These are phyloP conservation scores for Chelmon rostratus DNA, from an alignment of 2,797 vertebrate genomes.

Conservation along the genomic window DNA sequence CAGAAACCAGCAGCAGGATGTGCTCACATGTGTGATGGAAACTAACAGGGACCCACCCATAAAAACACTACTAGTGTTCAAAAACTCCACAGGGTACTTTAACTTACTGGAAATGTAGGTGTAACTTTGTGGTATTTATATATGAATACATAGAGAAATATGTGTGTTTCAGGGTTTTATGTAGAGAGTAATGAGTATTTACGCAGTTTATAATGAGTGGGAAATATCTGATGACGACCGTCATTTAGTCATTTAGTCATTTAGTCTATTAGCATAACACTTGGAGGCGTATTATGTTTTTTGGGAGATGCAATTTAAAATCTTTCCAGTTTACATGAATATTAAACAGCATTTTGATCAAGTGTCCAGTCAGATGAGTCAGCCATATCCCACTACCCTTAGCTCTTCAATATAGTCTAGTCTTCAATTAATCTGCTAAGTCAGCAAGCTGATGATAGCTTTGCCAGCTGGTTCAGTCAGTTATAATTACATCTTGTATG, in stretches of 20 bases:
- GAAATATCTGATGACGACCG: neutral
- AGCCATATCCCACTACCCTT: neutral
- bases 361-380: no score
- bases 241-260: neutral
- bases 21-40: neutral
- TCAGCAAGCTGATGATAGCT: neutral
- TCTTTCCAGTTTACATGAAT: neutral
- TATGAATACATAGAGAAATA: neutral
- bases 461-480: neutral
- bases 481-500: neutral
- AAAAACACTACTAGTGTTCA: neutral
- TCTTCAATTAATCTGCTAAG: neutral
- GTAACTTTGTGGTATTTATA: no score
- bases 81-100: neutral
- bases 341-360: neutral
- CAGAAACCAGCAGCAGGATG: neutral
- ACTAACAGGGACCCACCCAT: no score
- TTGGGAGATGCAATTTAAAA: neutral
- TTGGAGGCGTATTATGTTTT: neutral
- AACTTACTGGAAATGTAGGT: no score
- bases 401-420: neutral
- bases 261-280: neutral
- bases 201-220: neutral
- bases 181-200: neutral
- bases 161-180: neutral